Evolutionary conservation across 2,888 invertebrate species (phyloP).

Genomic region (Onchidella celtica): DNA sequence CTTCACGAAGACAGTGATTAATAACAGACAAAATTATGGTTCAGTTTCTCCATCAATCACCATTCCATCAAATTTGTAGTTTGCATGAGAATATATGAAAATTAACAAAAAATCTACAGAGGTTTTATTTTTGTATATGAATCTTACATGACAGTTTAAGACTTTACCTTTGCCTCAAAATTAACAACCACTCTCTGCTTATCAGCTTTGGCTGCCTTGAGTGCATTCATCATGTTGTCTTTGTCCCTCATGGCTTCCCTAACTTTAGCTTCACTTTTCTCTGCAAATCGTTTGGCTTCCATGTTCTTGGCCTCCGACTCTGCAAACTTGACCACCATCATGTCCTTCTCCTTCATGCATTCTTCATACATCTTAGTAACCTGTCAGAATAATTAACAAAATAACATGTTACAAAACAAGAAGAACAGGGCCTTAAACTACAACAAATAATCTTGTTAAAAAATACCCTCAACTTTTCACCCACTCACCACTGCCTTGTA

Average conservation of each 20-base stretch:
- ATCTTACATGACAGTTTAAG: not conserved
- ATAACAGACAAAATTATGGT: too few species aligned
- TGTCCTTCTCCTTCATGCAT: slow-evolving; percentile 75
- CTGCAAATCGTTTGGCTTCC: slow-evolving; percentile 68
- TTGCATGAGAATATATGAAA: too few species aligned
- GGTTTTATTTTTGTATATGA: too few species aligned
- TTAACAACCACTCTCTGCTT: slow-evolving; percentile 67
- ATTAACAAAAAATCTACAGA: too few species aligned
- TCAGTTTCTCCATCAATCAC: too few species aligned
- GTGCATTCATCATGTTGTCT: slow-evolving; percentile 67
- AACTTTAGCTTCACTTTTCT: slow-evolving; percentile 70
- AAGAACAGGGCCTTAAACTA: not conserved
- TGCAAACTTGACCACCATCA: slow-evolving; percentile 79
- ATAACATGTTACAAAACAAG: not conserved
- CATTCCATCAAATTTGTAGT: too few species aligned
- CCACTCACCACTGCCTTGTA: too few species aligned
- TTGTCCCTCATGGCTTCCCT: slow-evolving; percentile 74
- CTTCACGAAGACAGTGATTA: too few species aligned
- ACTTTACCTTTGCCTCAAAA: slow-evolving; percentile 71
- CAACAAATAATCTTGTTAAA: too few species aligned
- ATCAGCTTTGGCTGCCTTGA: slow-evolving; percentile 72
- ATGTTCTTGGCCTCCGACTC: slow-evolving; percentile 78
- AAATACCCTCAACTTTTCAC: too few species aligned
- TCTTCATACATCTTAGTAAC: slow-evolving; percentile 75
- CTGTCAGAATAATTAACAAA: slow-evolving; percentile 59